phyloP scores from a whole-genome alignment of 1,140 invertebrate genomes.

The Doryteuthis pealeii region DNA sequence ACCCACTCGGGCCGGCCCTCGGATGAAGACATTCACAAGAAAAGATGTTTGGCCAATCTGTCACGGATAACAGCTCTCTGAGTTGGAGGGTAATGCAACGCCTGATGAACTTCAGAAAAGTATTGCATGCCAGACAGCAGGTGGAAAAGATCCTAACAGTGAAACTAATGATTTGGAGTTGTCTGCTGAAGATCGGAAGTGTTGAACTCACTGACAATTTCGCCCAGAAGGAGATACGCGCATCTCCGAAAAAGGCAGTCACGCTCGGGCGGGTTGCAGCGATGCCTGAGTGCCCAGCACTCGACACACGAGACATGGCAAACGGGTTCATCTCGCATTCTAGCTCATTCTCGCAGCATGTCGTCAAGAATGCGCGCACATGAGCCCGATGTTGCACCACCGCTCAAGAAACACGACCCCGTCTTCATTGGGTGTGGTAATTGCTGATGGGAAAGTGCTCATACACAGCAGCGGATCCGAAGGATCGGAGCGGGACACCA shows the following conservation, averaged over 20 bases:
- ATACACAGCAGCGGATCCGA: conserved; percentile 11
- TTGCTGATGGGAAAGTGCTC: neutral
- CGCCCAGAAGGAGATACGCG: conserved; percentile 23
- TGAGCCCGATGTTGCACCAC: conserved; percentile 3
- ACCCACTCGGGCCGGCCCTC: neutral
- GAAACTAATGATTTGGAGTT: conserved; percentile 37
- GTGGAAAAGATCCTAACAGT: conserved; percentile 19
- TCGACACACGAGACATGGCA: neutral
- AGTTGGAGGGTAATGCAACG: neutral
- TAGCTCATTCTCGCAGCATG: conserved; percentile 9
- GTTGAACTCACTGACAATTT: conserved; percentile 35
- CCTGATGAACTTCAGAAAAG: neutral
- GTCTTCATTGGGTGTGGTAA: neutral
- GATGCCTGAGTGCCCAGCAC: conserved; percentile 7
- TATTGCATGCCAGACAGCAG: conserved; percentile 2
- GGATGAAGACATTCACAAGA: conserved; percentile 13
- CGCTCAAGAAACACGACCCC: conserved; percentile 10
- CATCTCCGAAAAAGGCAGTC: conserved; percentile 22
- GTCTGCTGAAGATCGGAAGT: conserved; percentile 48
- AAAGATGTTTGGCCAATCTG: conserved; percentile 2
- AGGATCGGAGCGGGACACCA: conserved; percentile 7
- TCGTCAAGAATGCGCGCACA: conserved; percentile 7
- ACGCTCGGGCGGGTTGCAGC: neutral
- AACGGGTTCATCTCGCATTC: conserved; percentile 10
- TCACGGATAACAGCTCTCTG: neutral